phyloP scores from a whole-genome alignment of 1,140 invertebrate genomes.

The Trigoniulus corallinus region DNA sequence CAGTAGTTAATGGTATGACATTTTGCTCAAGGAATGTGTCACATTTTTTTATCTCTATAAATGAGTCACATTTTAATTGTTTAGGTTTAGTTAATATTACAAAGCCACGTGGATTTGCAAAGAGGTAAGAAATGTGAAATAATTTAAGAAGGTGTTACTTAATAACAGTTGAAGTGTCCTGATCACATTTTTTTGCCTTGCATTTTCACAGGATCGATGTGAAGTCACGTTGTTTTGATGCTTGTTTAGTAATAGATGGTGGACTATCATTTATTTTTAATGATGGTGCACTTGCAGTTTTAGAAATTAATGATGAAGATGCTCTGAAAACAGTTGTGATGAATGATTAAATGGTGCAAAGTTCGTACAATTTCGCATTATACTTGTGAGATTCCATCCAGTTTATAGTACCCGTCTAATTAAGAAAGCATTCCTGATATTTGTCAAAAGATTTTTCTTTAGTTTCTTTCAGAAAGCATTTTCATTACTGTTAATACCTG shows the following conservation, averaged over 20 bases:
- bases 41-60: slow-evolving; percentile 5
- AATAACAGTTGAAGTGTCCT: neutral
- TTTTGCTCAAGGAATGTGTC: slow-evolving; percentile 7
- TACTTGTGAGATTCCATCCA: too few species aligned
- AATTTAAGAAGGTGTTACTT: neutral
- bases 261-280: slow-evolving; percentile 88
- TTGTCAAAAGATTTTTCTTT: too few species aligned
- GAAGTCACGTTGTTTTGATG: slow-evolving; percentile 82
- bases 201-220: slow-evolving; percentile 43
- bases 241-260: slow-evolving; percentile 88
- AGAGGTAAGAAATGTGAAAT: slow-evolving; percentile 20
- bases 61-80: neutral
- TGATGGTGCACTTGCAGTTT: slow-evolving; percentile 67
- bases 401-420: too few species aligned
- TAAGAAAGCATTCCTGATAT: too few species aligned
- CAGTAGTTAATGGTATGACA: slow-evolving; percentile 43
- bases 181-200: too few species aligned
- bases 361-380: too few species aligned
- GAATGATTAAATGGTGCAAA: neutral
- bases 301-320: slow-evolving; percentile 74
- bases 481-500: too few species aligned
- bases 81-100: slow-evolving; percentile 13
- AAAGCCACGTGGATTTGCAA: slow-evolving; percentile 31
- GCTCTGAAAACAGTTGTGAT: slow-evolving; percentile 55
- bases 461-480: too few species aligned